Evolutionary conservation across 2,113 vertebrate species (phyloP), one percentile per base, ranked within the genome.

Genomic region (Todiramphus saurophagus): DNA sequence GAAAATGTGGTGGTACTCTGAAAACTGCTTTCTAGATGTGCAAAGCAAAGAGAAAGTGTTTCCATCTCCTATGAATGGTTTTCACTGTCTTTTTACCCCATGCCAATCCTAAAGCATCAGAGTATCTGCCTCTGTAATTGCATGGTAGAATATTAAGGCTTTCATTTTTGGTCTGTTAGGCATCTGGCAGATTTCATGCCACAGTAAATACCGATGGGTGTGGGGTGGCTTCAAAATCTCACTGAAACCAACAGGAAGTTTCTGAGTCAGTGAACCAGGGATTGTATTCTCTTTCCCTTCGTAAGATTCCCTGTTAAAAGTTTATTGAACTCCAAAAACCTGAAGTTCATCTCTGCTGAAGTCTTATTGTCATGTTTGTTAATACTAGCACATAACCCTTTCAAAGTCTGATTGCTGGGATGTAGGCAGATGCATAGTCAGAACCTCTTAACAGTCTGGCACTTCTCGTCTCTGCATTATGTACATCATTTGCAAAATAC

Each of bases 41-140:
- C 51, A 67, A 59, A 37, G 41, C 81, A 69, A 41, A 94, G 50
- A 50, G 33, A 59, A 94, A 87, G 28, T 62, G 24, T 66, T 91
- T 85, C 78, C 55, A 33, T 80, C 75, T 51, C 68, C 30, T 48
- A 1, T 76, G 58, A 69, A 66, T 82, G 50, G 31, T 89, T 90
- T 87, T 73, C 84, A 46, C 41, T 89, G 76, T 77, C n/a, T 50
- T 82, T 68, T 87, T 82, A 44, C 24, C 69, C 35, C n/a, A 11
- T 62, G 70, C 43, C 35, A 89, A 37, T 94, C 35, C 69, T 75
- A 25, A 82, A 39, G 58, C 44, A 91, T 41, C 33, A 35, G 37
- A 41, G 10, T 76, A 33, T 94, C 95, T 93, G 37, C 78, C 67
- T 91, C 91, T 87, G 24, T 70, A 93, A 76, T 93, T 88, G 58